Base-by-base conservation (phyloP, 2,113 vertebrate genomes). In the Romanogobio albipinnatus region DNA sequence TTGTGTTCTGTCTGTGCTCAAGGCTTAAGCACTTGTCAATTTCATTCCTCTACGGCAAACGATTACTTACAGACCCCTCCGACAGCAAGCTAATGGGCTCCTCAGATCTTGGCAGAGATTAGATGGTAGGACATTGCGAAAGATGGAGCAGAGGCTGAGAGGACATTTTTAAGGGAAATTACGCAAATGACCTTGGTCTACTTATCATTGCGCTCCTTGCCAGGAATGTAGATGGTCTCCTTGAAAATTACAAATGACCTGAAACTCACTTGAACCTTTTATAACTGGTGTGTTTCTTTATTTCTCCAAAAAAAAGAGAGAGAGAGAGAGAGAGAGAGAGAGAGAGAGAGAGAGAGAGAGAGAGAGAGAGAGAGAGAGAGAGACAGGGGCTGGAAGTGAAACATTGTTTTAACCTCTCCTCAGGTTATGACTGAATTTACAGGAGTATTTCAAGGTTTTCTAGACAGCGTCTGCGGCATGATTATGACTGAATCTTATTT, bases 11-110 rank as follows among this genome's bases (percentile, higher is more conserved):
- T 93, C 91, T 92, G 92, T 93, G 95, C 95, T 95, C 91, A 93
- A 87, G 95, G 94, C 95, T 93, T 82, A 95, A 96, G 94, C 91
- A 92, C 94, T 95, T 95, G 95, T 96, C 95, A 96, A 93, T 95
- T 95, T 94, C 91, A 93, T 91, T 90, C 91, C 74, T 91, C 93
- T 93, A 90, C 93, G 95, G 93, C 93, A 94, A 91, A 92, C 94
- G 94, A 95, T 95, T 96, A 95, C 95, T 96, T 95, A 95, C 92
- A 93, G 93, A 92, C 92, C 93, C 92, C 93, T 95, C 78, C 92
- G 91, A 86, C 93, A 91, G 94, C 92, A 95, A 95, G 92, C 90
- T 94, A 95, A 96, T 96, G 92, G 91, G 86, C 73, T 82, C 84
- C 82, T 85, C 71, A 85, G 84, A 90, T 86, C 66, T 83, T 62